Conservation (phyloP, 2,888 invertebrate species). For the Dynastes grantii region DNA sequence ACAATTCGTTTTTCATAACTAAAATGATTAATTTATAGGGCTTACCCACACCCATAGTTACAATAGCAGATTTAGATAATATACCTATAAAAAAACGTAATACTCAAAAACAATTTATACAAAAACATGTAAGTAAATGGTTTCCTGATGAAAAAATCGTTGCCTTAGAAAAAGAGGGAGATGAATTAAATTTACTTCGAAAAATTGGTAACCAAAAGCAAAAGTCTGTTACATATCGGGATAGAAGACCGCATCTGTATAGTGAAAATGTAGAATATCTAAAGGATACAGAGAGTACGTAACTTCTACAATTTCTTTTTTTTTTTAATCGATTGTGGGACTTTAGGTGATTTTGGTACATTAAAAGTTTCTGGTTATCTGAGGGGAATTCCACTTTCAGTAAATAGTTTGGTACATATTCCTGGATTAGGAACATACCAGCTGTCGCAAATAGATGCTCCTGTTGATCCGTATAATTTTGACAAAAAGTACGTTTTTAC, state of each 20-base stretch:
- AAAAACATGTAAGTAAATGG: slow-evolving; percentile 79
- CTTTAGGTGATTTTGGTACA: slow-evolving; percentile 72
- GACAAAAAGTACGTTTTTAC: slow-evolving; percentile 68
- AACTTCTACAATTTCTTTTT: neutral
- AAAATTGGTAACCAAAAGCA: slow-evolving; percentile 88
- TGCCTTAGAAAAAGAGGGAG: slow-evolving; percentile 82
- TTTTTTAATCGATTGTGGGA: neutral
- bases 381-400: slow-evolving; percentile 86
- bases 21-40: slow-evolving; percentile 68
- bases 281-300: slow-evolving; percentile 68
- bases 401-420: slow-evolving; percentile 91
- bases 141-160: slow-evolving; percentile 88
- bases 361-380: slow-evolving; percentile 91
- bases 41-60: slow-evolving; percentile 84
- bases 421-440: slow-evolving; percentile 96
- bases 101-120: slow-evolving; percentile 79
- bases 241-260: slow-evolving; percentile 87
- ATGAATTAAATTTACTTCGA: slow-evolving; percentile 83
- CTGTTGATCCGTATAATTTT: slow-evolving; percentile 80
- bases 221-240: slow-evolving; percentile 81
- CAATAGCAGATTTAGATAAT: slow-evolving; percentile 82
- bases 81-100: slow-evolving; percentile 83
- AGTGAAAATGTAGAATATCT: slow-evolving; percentile 85
- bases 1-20: neutral
- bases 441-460: slow-evolving; percentile 84